These are phyloP conservation scores for Petroica traversi DNA, from an alignment of 2,113 vertebrate species.

Conservation along the genomic window DNA sequence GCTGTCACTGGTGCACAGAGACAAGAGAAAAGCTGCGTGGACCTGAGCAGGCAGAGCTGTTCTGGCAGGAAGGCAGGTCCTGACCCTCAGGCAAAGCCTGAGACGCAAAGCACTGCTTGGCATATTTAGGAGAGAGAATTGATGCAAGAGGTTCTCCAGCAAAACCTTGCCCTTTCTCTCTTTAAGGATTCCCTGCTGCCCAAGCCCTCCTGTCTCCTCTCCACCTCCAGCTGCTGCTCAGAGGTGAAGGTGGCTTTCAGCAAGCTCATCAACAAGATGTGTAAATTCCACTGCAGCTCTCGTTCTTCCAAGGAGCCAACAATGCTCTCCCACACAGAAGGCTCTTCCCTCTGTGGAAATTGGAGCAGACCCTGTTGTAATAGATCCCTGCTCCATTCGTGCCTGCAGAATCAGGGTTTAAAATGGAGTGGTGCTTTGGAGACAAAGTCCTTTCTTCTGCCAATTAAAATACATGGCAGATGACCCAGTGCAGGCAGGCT, in stretches of 20 bases:
- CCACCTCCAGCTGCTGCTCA: neutral
- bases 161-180: neutral
- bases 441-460: neutral
- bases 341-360: neutral
- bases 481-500: neutral
- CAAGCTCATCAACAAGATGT: neutral
- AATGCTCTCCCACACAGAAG: neutral
- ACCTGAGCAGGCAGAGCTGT: neutral
- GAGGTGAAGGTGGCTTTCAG: neutral
- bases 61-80: neutral
- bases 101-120: neutral
- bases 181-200: neutral
- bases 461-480: neutral
- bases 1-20: neutral
- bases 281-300: accelerated
- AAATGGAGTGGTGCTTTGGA: neutral
- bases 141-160: neutral
- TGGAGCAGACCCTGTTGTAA: neutral
- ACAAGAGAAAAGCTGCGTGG: neutral
- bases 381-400: neutral
- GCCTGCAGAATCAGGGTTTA: neutral
- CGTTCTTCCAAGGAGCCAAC: neutral
- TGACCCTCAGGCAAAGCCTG: neutral
- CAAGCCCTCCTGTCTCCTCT: neutral
- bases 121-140: neutral